Base-by-base conservation (phyloP, 2,113 vertebrate species). In the Sander lucioperca region DNA sequence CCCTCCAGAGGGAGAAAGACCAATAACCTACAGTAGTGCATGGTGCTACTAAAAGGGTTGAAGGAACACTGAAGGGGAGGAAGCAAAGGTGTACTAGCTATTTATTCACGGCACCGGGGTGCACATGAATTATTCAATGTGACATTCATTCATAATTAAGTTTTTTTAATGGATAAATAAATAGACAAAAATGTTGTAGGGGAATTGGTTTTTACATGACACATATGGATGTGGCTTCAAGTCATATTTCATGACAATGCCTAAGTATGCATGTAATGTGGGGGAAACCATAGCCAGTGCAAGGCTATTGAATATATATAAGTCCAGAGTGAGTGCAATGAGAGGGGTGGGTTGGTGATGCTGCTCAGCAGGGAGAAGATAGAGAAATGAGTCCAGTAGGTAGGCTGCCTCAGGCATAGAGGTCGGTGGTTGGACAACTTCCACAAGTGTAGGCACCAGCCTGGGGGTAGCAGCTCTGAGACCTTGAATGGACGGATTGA, bases 121-220 rank as follows among this genome's bases (percentile, higher is more conserved):
- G 80, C 83, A 62, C 84, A 92, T 94, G 91, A 92, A 95, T 95
- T 92, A 95, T 95, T 95, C 93, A 95, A 73, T 77, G 84, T 86
- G 91, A 84, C 88, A 91, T 87, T 94, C 91, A 89, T 93, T 89
- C 90, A 94, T 92, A 93, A 94, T 93, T 92, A 91, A 91, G 56
- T 91, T 93, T 93, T 89, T 93, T 95, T 88, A 86, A 94, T 92
- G 89, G 92, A 91, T 92, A 94, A 93, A 92, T 92, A 94, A 94
- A 95, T 94, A 94, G 90, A 92, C 87, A 84, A 77, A 91, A 76
- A 85, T 85, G 65, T 91, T 80, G 84, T 79, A 66, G 58, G 39
- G 74, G 70, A 85, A 65, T 74, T 33, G 61, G 23, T 64, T 89
- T 91, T 84, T 85, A 86, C 75, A 84, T 66, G 85, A 83, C 80